Evolutionary conservation across 2,888 invertebrate genomes (phyloP), one percentile per base, ranked within the genome.

Genomic region (Morinoia aosen): DNA sequence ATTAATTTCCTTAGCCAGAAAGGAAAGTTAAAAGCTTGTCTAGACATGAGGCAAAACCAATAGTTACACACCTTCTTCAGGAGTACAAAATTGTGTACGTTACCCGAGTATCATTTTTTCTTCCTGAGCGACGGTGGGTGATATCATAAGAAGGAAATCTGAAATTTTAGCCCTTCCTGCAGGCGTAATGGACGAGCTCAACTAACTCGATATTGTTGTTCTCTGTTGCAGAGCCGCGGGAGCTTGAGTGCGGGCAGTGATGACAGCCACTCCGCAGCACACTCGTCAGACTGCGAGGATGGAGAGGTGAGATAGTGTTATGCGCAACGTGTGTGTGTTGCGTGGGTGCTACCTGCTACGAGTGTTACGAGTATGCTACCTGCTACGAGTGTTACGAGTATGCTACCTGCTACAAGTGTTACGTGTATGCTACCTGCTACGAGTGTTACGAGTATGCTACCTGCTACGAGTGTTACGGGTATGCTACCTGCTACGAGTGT

Each of bases 241-340:
- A 96, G 96, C 58, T 57, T 96, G 94, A 96, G 96, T 91, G 96
- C 96, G 40, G 96, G 96, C 16, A 96, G 96, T 64, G 96, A 96
- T 61, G 96, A 96, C 91, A 96, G 96, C 61, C 96, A 96, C 25
- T 96, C 96, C 11, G 95, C 95, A 5, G 95, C 96, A 48, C 96
- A 96, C 88, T 96, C 96, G 7, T 96, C 96, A 25, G 96, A 96
- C 88, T 96, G 96, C 88, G 96, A 96, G 94, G 96, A 96, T 48
- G 96, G 96, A 61, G 96, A 96, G 64, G 96, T 93, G 12, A 57
- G 93, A 12, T 48, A 48, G 48, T 48, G 48, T 48, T 48, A 5
- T 5, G 48, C 48, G 48, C 48, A 48, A 48, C 48, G 48, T 48
- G 48, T 48, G 48, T 48, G 5, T 48, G 48, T 48, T 48, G 48